Evolutionary conservation across 2,113 vertebrate genomes (phyloP).

Genomic region (Probosciger aterrimus): DNA sequence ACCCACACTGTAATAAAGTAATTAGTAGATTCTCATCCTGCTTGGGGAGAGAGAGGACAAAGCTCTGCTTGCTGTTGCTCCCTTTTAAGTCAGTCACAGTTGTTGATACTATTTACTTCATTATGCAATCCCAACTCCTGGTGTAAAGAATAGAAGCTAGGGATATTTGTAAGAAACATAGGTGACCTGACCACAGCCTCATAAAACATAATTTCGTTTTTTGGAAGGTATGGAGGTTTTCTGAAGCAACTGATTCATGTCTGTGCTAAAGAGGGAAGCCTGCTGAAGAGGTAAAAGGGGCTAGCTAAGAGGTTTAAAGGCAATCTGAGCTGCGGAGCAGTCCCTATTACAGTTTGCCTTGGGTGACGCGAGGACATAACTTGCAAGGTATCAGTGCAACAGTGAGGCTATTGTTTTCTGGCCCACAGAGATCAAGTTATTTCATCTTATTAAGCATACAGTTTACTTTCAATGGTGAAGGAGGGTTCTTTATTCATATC

Average conservation of each 20-base stretch:
- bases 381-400: slow-evolving; percentile 30
- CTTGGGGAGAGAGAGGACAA: background rate
- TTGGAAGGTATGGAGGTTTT: background rate
- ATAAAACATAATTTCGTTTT: background rate
- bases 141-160: background rate
- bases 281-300: background rate
- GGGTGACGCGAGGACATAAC: background rate
- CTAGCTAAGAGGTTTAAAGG: slow-evolving; percentile 22
- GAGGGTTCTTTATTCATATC: background rate
- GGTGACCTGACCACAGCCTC: background rate
- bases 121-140: background rate
- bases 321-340: background rate
- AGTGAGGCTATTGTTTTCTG: slow-evolving; percentile 17
- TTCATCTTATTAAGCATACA: background rate
- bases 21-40: slow-evolving; percentile 5
- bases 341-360: background rate
- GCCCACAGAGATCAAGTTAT: background rate
- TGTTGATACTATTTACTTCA: background rate
- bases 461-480: slow-evolving; percentile 4
- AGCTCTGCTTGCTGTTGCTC: background rate
- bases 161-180: background rate
- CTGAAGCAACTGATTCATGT: background rate
- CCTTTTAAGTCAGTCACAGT: background rate
- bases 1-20: background rate
- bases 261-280: background rate